Percentiles rank a stretch among this genome's conserved stretches.
Evolutionary conservation across 2,113 vertebrate genomes (phyloP).

Genomic region (Phalacrocorax brasilianus): DNA sequence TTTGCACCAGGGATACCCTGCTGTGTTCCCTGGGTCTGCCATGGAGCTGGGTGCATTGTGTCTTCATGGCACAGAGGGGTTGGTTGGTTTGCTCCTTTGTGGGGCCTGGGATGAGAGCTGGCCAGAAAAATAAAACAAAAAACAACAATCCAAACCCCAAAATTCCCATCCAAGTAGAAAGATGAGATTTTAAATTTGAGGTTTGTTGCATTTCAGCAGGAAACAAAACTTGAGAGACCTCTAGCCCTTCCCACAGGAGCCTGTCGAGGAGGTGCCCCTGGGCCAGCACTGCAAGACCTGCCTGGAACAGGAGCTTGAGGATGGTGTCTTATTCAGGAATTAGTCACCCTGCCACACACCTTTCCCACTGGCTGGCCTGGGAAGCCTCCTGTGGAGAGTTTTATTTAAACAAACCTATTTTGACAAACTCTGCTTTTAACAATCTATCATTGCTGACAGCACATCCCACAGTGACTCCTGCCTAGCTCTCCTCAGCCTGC

Average conservation of each 20-base stretch:
- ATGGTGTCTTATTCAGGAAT: neutral
- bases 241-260: neutral
- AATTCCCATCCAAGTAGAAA: neutral
- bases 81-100: neutral
- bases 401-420: neutral
- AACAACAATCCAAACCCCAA: too few relatives aligned
- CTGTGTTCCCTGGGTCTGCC: neutral
- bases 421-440: neutral
- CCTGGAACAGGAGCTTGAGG: neutral
- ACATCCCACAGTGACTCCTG: neutral
- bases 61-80: neutral
- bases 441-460: neutral
- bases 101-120: neutral
- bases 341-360: neutral
- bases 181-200: neutral
- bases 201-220: neutral
- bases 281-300: neutral
- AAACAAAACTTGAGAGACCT: neutral
- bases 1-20: neutral
- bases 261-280: neutral
- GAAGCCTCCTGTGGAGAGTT: neutral
- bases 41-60: neutral
- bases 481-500: neutral
- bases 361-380: neutral
- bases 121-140: neutral